Evolutionary conservation across 2,113 vertebrate species (phyloP).

Genomic region (Hiodon alosoides): DNA sequence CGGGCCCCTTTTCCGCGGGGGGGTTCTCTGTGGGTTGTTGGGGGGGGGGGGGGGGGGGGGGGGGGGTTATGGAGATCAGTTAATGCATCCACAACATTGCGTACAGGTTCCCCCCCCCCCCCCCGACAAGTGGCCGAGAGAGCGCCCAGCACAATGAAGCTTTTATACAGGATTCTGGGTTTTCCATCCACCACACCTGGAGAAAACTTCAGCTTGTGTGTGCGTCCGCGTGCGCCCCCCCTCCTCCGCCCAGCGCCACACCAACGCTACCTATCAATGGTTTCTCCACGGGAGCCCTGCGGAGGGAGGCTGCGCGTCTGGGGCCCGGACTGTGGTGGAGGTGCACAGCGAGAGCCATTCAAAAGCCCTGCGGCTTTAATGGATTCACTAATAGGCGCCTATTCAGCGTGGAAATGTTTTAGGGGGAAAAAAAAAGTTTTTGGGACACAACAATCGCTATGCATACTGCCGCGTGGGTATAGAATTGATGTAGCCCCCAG

Average conservation of each 20-base stretch:
- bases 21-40: constrained; percentile 15
- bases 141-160: constrained; percentile 64
- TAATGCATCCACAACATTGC: constrained; percentile 72
- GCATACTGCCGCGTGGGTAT: constrained; percentile 52
- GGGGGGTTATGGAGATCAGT: constrained; percentile 78
- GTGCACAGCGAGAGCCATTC: constrained; percentile 70
- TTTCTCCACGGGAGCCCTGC: constrained; percentile 44
- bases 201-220: background rate
- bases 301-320: constrained; percentile 52
- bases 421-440: constrained; percentile 57
- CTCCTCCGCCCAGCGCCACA: background rate
- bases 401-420: constrained; percentile 72
- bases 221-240: background rate
- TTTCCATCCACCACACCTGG: constrained; percentile 9
- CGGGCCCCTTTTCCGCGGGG: too few species aligned
- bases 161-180: constrained; percentile 33
- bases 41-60: constrained; percentile 23
- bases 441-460: constrained; percentile 66
- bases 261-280: constrained; percentile 52
- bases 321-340: constrained; percentile 59
- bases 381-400: constrained; percentile 73
- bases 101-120: constrained; percentile 71
- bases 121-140: constrained; percentile 70
- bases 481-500: constrained; percentile 63
- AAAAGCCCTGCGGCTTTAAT: constrained; percentile 65